Evolutionary conservation across 2,797 vertebrate genomes (phyloP), one percentile per base, ranked within the genome.

Genomic region (Halcyon leucocephala): DNA sequence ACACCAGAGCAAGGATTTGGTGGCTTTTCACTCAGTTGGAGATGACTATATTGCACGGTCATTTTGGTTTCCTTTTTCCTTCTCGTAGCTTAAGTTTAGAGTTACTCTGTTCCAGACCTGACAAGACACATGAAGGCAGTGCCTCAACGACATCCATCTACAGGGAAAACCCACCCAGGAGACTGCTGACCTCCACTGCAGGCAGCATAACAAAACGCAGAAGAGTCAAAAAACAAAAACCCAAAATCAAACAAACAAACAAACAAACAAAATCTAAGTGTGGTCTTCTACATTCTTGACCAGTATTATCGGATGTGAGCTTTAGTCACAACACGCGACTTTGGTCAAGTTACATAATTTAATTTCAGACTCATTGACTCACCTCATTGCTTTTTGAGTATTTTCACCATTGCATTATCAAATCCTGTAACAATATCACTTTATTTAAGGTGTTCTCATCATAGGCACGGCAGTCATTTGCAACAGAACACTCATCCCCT

Each of bases 381-480:
- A 90, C 35, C 48, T 69, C 41, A 67, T 28, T 95, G 51, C 15
- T 74, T 85, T 71, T 90, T 83, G 15, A 89, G 22, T 65, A 87
- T 89, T 92, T 91, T 71, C 39, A 74, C 49, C 48, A 81, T 16
- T 90, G 39, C 29, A 80, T 54, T 94, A 91, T 92, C 77, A 92
- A 89, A 70, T 70, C n/a, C 54, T 89, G n/a, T 21, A 86, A 93
- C 54, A 95, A 69, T 44, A 72, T 12, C 1, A 48, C 64, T 93
- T 93, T 93, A 83, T 93, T 97, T 89, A 95, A 93, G 55, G 41
- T 90, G 61, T 48, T 93, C 54, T 74, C 73, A 82, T 80, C 64
- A 92, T 60, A 91, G 26, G 21, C 54, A 14, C 39, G 39, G 51
- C 58, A 81, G 84, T 77, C 37, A 84, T 60, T 84, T 90, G 42